Evolutionary conservation across 2,888 invertebrate species (phyloP), one percentile per base, ranked within the genome.

Genomic region (Pterobdella sp.): DNA sequence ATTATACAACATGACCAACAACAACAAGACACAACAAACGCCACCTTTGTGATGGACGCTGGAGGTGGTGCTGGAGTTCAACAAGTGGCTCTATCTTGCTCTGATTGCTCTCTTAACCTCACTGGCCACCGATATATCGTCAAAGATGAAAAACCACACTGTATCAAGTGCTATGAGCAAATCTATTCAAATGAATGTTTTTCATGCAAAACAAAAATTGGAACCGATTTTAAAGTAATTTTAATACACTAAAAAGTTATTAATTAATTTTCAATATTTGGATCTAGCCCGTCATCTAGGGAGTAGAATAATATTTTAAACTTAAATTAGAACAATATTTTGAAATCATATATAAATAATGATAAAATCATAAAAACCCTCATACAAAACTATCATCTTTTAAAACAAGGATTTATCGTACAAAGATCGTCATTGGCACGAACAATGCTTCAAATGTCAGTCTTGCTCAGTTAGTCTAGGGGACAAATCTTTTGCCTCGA

Each of bases 401-500:
- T 26, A 56, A 22, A 98, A 98, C 86, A 97, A 98, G 86, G 92
- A 93, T 71, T 98, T 98, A 85, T 52, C 66, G 2, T 71, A 74
- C 71, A 71, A 71, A 63, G 73, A 73, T 0, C 68, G 37, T 10
- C 73, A 73, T 42, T 73, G 73, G 73, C 73, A 73, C 42, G 73
- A 73, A 34, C 49, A 49, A 34, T 73, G 73, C 37, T 98, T 99
- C 90, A 89, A 96, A 81, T 98, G 98, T 88, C 91, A 90, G 85
- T 94, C 94, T 87, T 98, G 98, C 87, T 91, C 93, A 84, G 91
- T 94, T 81, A 94, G 95, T 76, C 88, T 98, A 85, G 97, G 98
- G 78, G 97, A 98, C 88, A 95, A 96, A 88, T 97, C 97, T 85
- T 98, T 98, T 86, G 98, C 97, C 82, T 94, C 94, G 84, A 97